Base-by-base conservation (phyloP, 2,113 vertebrate genomes). In the Solea solea region DNA sequence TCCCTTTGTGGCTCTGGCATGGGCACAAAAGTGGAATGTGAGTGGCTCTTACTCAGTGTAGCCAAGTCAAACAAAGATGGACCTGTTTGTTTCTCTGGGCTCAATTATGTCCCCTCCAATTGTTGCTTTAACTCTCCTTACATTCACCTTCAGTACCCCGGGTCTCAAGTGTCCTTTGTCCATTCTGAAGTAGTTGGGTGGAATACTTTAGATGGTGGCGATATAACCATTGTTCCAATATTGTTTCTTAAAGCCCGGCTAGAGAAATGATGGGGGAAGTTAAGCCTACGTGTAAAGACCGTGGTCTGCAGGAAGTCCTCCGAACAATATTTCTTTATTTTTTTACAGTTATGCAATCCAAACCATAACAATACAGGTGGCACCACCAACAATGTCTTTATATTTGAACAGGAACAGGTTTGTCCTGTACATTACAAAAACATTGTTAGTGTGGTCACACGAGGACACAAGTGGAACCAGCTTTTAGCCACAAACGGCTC, bases 141-240 rank as follows among this genome's bases (percentile, higher is more conserved):
- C 58, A 62, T 61, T 69, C 27, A 72, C 44, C 46, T 80, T 49
- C 56, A 54, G 61, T 51, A 62, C 60, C 44, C 44, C 16, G 21
- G 46, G 10, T 52, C 65, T 58, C 11, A 64, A 64, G 83, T 70
- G 76, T 74, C 56, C 58, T 45, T 65, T 65, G 51, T 74, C 64
- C 59, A 34, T 72, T 77, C 70, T 81, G 52, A 70, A 72, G 70
- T 65, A 64, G 67, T 62, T 74, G 82, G 86, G 85, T 83, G 78
- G 81, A 85, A 83, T 86, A 69, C 64, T 81, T 63, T 8, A 85
- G 84, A 90, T 90, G 73, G 40, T 9, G 48, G 44, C 2, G 88
- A 92, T 91, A 87, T 56, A 72, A 27, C 85, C 87, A 91, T 91
- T 91, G 91, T 92, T 7, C 70, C 59, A 28, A 69, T 86, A 69